Conservation (phyloP, 2,113 vertebrate species). For the Pungitius pungitius region DNA sequence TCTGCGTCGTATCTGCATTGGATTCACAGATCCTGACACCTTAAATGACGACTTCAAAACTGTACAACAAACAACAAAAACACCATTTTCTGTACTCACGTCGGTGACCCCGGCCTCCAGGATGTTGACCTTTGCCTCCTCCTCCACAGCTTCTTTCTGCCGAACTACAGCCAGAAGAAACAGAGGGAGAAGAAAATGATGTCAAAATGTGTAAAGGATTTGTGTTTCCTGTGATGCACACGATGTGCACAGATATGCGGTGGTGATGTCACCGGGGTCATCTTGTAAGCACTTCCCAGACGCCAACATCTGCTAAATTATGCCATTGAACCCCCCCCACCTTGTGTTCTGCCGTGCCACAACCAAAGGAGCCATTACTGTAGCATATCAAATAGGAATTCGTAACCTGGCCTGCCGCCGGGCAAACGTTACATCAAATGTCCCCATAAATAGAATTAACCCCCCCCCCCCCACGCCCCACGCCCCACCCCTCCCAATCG, state of each 20-base stretch:
- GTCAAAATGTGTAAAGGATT: not conserved
- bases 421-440: constrained; percentile 55
- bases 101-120: constrained; percentile 87
- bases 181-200: constrained; percentile 3
- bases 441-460: constrained; percentile 58
- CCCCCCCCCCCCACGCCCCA: too few species aligned
- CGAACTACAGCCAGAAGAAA: constrained; percentile 69
- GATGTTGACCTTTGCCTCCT: constrained; percentile 85
- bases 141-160: constrained; percentile 86
- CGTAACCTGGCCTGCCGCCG: constrained; percentile 38
- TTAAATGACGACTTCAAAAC: not conserved
- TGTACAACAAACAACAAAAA: not conserved
- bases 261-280: not conserved
- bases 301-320: constrained; percentile 12
- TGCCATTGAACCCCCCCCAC: constrained; percentile 11
- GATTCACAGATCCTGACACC: not conserved
- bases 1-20: too few species aligned
- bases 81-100: constrained; percentile 79
- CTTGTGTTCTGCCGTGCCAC: constrained; percentile 3
- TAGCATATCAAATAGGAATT: constrained; percentile 45
- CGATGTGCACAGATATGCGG: too few species aligned
- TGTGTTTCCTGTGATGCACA: not conserved
- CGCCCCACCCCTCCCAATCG: not conserved
- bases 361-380: constrained; percentile 51
- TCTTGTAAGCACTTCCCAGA: not conserved